phyloP scores from a whole-genome alignment of 2,888 invertebrate genomes.

The Yponomeuta cagnagella region DNA sequence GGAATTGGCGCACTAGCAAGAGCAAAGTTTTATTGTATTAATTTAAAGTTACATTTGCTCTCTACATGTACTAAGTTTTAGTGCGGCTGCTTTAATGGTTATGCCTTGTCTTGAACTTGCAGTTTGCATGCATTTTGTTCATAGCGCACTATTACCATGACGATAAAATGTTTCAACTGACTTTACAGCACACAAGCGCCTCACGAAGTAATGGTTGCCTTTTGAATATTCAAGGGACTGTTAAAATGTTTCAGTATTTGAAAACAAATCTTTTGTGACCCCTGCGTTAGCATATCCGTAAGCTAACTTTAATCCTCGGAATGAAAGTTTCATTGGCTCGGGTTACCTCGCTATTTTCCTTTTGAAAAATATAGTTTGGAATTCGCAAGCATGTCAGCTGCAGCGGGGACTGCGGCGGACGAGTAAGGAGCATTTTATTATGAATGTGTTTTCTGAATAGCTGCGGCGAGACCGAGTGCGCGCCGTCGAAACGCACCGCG shows the following conservation, averaged over 20 bases:
- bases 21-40: conserved; percentile 10
- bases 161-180: conserved; percentile 8
- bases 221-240: conserved; percentile 1
- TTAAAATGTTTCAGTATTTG: conserved; percentile 13
- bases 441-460: conserved; percentile 70
- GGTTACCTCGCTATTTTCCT: conserved; percentile 45
- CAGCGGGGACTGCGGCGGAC: conserved; percentile 58
- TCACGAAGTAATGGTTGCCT: background rate
- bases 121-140: conserved; percentile 13
- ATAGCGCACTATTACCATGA: background rate
- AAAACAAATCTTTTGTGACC: conserved; percentile 6
- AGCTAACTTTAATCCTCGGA: conserved; percentile 35
- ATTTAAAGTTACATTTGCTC: conserved; percentile 9
- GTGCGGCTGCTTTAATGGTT: conserved; percentile 8
- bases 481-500: conserved; percentile 60
- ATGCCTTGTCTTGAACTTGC: conserved; percentile 12
- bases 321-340: conserved; percentile 56
- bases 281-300: background rate
- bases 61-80: background rate
- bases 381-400: conserved; percentile 67
- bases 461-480: conserved; percentile 34
- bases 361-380: conserved; percentile 56
- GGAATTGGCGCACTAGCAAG: background rate
- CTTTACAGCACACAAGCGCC: conserved; percentile 3
- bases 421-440: conserved; percentile 72